Base-by-base conservation (phyloP, 2,888 invertebrate species). In the Troilus luridus region DNA sequence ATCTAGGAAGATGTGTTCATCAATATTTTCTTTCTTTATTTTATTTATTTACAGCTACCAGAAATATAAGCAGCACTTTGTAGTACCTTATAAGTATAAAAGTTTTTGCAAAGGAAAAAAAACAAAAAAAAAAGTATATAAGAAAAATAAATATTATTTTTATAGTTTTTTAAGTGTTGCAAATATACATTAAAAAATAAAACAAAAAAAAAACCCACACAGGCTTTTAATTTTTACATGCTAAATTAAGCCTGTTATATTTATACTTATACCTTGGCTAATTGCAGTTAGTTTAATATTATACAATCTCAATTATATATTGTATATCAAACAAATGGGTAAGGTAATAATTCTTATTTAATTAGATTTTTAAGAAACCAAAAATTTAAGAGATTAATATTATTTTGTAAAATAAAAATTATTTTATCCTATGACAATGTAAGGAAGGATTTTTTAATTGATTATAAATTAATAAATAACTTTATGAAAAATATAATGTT, bases 361-460 rank as follows among this genome's bases (percentile, higher is more conserved):
- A 91, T 92, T 92, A 92, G 91, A 91, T 92, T 92, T 91, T 92
- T 91, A 91, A 91, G 91, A 91, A 91, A 91, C 91, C 91, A 91
- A 91, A 91, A 91, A 91, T 56, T 88, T 91, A 91, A 91, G 91
- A 92, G 91, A 91, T 91, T 92, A 91, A 92, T 91, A 91, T 91
- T 92, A 92, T 92, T 92, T 92, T 92, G 92, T 92, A 92, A 92
- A 92, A 90, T 90, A 88, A 91, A 91, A 91, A 91, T 89, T 89
- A 89, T 89, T 89, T 89, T 89, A 90, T 91, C 64, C 90, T 72
- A 89, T 91, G 89, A 64, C 88, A 91, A 89, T 88, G 91, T 88
- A 91, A 81, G 88, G 81, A 91, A 64, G 88, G 77, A 62, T 91
- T 91, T 91, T 91, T 91, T 88, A 91, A 88, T 91, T 88, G 72